Base-by-base conservation (phyloP, 2,113 vertebrate genomes). In the Anolis sagrei region DNA sequence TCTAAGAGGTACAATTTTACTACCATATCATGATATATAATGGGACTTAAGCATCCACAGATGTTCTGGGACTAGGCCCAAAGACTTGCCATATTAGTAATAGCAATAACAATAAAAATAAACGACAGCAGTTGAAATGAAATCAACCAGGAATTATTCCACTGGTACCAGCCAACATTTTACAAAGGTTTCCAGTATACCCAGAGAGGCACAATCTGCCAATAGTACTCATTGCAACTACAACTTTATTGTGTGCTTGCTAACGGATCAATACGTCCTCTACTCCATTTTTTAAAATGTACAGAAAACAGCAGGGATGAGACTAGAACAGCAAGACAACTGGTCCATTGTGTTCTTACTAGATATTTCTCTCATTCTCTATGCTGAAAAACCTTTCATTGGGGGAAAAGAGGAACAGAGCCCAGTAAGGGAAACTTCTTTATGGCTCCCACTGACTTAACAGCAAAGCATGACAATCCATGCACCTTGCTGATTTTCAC, bases 181-280 rank as follows among this genome's bases (percentile, higher is more conserved):
- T 69, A 44, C 34, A 14, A 68, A 32, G 39, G 11, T 39, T n/a
- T 58, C 58, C 19, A 13, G n/a, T 23, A 4, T 39, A 39, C 39
- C 23, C 73, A 16, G 39, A 48, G 72, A 6, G 21, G 72, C 25
- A 32, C 18, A 54, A 36, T 36, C 5, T 36, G 18, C 21, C 19
- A 13, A 86, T 3, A 77, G 61, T 58, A 5, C 18, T 91, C 32
- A 36, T 44, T 82, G 34, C 68, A 1, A 10, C 11, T 25, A 84
- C 11, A 81, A 68, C 1, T 1, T 82, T 72, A 62, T 77, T 80
- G 73, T 34, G 2, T 1, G 4, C 69, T 86, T 84, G 2, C 5
- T 51, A 5, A 88, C 13, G 1, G 4, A 88, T 76, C 86, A 84
- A 69, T 88, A 88, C 85, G 61, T 2, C 34, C 85, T 82, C 7